Conservation (phyloP, 2,797 vertebrate genomes). For the Lemur catta region DNA sequence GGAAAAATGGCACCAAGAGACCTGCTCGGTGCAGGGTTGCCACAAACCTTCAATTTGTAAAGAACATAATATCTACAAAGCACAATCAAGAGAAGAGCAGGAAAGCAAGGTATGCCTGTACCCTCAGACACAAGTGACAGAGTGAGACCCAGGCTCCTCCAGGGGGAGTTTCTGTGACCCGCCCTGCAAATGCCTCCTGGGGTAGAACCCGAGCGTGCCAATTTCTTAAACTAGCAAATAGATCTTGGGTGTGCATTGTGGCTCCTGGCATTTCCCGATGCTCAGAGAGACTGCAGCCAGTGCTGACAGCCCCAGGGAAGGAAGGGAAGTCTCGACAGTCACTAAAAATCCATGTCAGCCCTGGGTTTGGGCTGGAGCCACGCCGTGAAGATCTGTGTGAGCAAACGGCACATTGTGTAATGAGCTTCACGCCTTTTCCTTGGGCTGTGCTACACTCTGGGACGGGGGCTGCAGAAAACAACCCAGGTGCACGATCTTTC, state of each 20-base stretch:
- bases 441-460: background rate
- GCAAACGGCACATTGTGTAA: background rate
- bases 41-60: background rate
- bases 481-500: constrained; percentile 51
- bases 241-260: background rate
- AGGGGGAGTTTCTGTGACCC: background rate
- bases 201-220: background rate
- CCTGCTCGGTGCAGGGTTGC: background rate
- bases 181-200: background rate
- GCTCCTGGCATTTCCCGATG: background rate
- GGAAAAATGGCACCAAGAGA: background rate
- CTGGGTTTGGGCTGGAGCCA: background rate
- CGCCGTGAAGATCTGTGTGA: background rate
- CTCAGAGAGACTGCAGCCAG: constrained; percentile 26
- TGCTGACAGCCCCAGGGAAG: background rate
- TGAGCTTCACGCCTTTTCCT: constrained; percentile 3
- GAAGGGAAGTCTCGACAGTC: background rate
- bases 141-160: background rate
- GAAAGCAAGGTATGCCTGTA: background rate
- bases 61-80: background rate
- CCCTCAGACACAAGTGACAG: background rate
- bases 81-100: background rate
- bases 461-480: constrained; percentile 47
- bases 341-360: background rate
- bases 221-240: background rate